phyloP scores from a whole-genome alignment of 2,113 vertebrate species.

The Lycaon pictus region DNA sequence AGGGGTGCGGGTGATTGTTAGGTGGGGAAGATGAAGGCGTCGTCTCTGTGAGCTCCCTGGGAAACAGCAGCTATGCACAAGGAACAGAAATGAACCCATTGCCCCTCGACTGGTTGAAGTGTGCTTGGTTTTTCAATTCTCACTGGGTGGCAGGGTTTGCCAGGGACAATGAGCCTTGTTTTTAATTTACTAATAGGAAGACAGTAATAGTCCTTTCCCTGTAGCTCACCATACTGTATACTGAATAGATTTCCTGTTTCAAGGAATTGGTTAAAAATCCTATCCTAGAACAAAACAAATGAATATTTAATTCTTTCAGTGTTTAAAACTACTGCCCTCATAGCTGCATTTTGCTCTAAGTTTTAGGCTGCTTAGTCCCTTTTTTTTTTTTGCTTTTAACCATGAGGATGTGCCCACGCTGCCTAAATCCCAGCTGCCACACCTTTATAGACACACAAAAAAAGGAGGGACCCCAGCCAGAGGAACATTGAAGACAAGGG shows the following conservation, averaged over 20 bases:
- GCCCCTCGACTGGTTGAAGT: background rate
- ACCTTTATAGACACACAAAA: background rate
- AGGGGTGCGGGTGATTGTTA: background rate
- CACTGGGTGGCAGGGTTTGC: background rate
- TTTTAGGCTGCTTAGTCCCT: background rate
- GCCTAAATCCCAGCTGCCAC: background rate
- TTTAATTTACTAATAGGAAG: background rate
- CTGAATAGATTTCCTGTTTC: background rate
- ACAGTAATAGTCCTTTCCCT: background rate
- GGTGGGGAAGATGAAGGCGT: background rate
- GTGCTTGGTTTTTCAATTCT: background rate
- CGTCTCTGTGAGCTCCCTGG: rapidly evolving
- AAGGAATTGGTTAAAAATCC: background rate
- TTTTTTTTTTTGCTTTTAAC: background rate
- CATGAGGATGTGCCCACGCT: background rate
- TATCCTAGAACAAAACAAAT: background rate
- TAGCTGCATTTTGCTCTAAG: background rate
- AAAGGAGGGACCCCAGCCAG: background rate
- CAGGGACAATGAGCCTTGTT: background rate
- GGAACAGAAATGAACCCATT: background rate
- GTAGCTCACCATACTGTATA: background rate
- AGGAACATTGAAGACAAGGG: background rate
- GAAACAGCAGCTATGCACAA: rapidly evolving
- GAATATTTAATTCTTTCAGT: background rate
- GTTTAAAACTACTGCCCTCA: background rate